Evolutionary conservation across 1,140 invertebrate genomes (phyloP).

Genomic region (Augochlora pura): DNA sequence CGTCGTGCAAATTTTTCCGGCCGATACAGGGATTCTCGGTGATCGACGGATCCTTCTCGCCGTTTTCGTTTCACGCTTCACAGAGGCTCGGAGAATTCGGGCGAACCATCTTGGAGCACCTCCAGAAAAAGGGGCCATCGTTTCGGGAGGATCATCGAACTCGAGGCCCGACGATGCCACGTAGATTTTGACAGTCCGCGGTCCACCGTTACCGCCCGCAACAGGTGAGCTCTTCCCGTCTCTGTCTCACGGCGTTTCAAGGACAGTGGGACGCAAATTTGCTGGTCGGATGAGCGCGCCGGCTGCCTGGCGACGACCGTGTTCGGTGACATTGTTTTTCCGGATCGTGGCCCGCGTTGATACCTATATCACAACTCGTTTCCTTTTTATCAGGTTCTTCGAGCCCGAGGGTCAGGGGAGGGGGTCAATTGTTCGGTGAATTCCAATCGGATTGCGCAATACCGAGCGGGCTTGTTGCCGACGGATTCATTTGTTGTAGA

Average conservation of each 20-base stretch:
- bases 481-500: neutral
- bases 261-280: neutral
- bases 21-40: neutral
- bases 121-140: no score
- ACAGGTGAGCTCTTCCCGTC: conserved; percentile 31
- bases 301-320: no score
- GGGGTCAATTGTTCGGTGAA: neutral
- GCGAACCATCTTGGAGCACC: no score
- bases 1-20: neutral
- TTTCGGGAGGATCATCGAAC: no score
- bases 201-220: neutral
- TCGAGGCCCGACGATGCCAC: neutral
- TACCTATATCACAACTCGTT: neutral
- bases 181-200: conserved; percentile 13
- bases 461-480: neutral
- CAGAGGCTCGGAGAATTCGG: no score
- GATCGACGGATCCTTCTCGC: neutral
- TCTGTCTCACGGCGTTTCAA: neutral
- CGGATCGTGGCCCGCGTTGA: no score
- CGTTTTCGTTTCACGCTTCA: no score
- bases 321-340: no score
- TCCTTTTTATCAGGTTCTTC: no score
- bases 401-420: no score
- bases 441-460: conserved; percentile 4
- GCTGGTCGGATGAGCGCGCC: no score